Evolutionary conservation across 2,113 vertebrate species (phyloP).

Genomic region (Hyperopisus bebe): DNA sequence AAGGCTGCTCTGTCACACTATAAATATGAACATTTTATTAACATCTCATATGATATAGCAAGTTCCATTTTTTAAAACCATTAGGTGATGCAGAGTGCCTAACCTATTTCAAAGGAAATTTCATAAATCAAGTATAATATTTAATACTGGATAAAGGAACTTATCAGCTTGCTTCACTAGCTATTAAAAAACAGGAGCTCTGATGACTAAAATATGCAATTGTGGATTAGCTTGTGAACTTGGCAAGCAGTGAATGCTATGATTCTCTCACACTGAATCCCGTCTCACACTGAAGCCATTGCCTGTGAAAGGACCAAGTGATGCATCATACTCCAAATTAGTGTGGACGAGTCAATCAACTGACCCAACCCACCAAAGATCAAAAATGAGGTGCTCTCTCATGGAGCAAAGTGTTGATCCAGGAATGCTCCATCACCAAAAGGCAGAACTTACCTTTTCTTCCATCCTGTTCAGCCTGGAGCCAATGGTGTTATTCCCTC

Average conservation of each 20-base stretch:
- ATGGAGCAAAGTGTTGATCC: background rate
- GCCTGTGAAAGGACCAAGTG: background rate
- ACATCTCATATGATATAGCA: background rate
- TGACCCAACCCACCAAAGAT: background rate
- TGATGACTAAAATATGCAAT: background rate
- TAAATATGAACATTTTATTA: background rate
- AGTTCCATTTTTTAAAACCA: background rate
- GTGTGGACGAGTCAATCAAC: background rate
- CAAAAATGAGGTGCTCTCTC: background rate
- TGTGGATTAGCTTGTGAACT: background rate
- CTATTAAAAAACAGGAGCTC: background rate
- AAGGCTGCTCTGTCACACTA: background rate
- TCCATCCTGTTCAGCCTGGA: slow-evolving; percentile 85
- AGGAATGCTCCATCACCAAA: background rate
- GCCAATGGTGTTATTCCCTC: slow-evolving; percentile 80
- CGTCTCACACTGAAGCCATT: background rate
- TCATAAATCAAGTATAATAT: background rate
- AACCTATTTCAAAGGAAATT: background rate
- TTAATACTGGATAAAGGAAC: background rate
- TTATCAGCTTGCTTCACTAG: background rate
- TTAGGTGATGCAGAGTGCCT: background rate
- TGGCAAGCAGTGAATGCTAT: background rate
- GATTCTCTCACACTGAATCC: background rate
- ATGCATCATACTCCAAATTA: background rate
- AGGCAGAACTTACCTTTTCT: slow-evolving; percentile 76